Evolutionary conservation across 2,113 vertebrate genomes (phyloP), one percentile per base, ranked within the genome.

Genomic region (Pipra filicauda): DNA sequence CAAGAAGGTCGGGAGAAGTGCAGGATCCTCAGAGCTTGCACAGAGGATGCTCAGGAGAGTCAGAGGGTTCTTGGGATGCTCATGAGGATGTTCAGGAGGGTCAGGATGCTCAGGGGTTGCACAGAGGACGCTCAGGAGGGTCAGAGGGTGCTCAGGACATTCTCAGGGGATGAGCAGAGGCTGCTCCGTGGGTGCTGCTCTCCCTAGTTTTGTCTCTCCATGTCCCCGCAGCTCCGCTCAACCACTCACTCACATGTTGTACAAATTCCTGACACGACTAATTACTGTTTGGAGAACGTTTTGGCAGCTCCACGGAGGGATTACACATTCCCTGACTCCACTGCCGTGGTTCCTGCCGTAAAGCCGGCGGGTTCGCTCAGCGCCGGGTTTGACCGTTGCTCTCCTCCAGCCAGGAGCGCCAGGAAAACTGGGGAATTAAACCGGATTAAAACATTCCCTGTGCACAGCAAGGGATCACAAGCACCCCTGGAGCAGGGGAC

Each of bases 251-350:
- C 73, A 6, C 44, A 30, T 83, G 92, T 46, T 43, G 74, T 73
- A 89, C 94, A 89, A 61, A 82, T 94, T 77, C 67, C 91, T 80
- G 90, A 92, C 85, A 79, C 19, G 73, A 77, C 65, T 95, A 66
- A 95, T 97, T 92, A 93, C 65, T 82, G 59, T 89, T 71, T 77
- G 66, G 78, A 93, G 95, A 78, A 82, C 21, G 74, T 61, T 91
- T 81, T 72, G 79, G 91, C 81, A 39, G 59, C 94, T 91, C 73
- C 10, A 43, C 6, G 57, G 79, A 57, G 71, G 72, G 92, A 96
- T 96, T 83, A 80, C 95, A 33, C 84, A 23, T 92, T 85, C 95
- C 93, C 91, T 88, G 85, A 64, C 59, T 72, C 90, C 43, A 13
- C 91, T 81, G 31, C 48, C 21, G 72, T 6, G 14, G 14, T 35